Base-by-base conservation (phyloP, 2,888 invertebrate genomes). In the Ernsta delagoae region DNA sequence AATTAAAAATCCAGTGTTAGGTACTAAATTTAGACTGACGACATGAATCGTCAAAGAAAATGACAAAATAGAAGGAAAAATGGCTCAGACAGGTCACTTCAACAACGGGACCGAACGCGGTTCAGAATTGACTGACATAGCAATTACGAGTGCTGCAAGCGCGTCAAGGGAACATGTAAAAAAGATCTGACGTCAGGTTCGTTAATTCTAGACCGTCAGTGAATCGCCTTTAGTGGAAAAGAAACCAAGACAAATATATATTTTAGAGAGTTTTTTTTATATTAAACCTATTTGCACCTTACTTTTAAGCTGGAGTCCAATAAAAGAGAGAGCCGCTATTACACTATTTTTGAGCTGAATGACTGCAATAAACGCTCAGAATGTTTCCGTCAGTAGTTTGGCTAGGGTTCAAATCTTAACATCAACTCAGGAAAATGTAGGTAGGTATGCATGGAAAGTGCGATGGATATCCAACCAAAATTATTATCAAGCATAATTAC, bases 351-450 rank as follows among this genome's bases (percentile, higher is more conserved):
- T 4, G 56, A 54, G 12, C n/a, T 56, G 45, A 64, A 64, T 36
- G 45, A 34, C 56, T 45, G 45, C 45, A 53, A 64, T 64, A 57
- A 64, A 45, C 45, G 59, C 12, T 12, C 12, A 59, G 45, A 34
- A 56, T 57, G 56, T 64, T 64, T 12, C 56, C 5, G 64, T 31
- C 34, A 45, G 34, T 43, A 64, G 34, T 64, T 64, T 64, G 64
- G 64, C 64, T 43, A 9, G 56, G 31, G 31, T 34, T 64, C 64
- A 64, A 57, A 56, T 65, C 56, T 57, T 7, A 12, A 64, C 56
- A 64, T 64, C 64, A 64, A 43, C 11, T 1, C 11, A 53, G 24
- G 53, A 9, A 53, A 62, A 61, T 50, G 36, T 61, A 50, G 4
- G 16, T 65, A 41, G 4, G 43, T n/a, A n/a, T n/a, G n/a, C n/a